phyloP scores from a whole-genome alignment of 2,888 invertebrate genomes.

The Chrysopilus asiliformis region DNA sequence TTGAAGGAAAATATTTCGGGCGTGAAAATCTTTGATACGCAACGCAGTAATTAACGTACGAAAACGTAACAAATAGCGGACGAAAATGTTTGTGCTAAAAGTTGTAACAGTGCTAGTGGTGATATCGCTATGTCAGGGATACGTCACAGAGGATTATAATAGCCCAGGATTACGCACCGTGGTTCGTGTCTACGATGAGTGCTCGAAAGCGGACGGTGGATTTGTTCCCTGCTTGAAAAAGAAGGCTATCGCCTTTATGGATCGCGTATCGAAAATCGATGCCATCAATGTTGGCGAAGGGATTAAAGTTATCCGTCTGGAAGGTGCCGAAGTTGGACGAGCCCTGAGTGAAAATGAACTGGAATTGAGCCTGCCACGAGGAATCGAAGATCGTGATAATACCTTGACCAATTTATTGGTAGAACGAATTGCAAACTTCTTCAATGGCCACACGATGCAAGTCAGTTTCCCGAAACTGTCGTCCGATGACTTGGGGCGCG shows the following conservation, averaged over 20 bases:
- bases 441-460: constrained; percentile 63
- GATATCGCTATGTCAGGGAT: constrained; percentile 8
- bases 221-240: constrained; percentile 65
- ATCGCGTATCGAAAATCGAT: constrained; percentile 59
- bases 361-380: constrained; percentile 53
- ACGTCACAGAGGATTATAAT: constrained; percentile 28
- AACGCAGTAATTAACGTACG: too few species aligned
- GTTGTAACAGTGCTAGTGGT: constrained; percentile 23
- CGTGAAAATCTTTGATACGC: too few species aligned
- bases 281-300: constrained; percentile 50
- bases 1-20: too few species aligned
- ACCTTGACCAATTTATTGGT: constrained; percentile 54
- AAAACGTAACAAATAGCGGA: constrained; percentile 10
- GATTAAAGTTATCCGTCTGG: constrained; percentile 48
- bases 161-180: constrained; percentile 50
- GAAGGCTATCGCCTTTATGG: constrained; percentile 66
- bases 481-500: constrained; percentile 51
- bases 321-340: constrained; percentile 25
- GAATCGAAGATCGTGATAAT: constrained; percentile 50
- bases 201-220: constrained; percentile 50
- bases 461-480: constrained; percentile 60
- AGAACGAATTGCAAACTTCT: constrained; percentile 54
- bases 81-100: constrained; percentile 27
- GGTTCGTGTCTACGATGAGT: constrained; percentile 64
- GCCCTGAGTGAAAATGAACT: constrained; percentile 52